Evolutionary conservation across 2,888 invertebrate species (phyloP).

Genomic region (Acanthoscelides obtectus): DNA sequence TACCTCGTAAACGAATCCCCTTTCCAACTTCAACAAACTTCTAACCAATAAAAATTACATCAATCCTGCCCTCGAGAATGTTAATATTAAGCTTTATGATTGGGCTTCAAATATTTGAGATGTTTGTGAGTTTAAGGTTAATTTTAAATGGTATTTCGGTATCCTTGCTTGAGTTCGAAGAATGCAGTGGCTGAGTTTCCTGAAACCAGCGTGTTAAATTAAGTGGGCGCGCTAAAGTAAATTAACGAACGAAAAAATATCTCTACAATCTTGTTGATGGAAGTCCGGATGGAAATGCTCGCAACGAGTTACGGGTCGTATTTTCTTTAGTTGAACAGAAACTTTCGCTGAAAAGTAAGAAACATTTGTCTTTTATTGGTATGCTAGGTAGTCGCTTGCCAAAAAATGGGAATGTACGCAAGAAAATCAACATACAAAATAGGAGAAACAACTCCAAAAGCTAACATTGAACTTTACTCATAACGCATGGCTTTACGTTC

Average conservation of each 20-base stretch:
- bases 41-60: not conserved
- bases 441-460: too few species aligned
- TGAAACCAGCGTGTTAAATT: not conserved
- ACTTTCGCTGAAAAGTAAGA: too few species aligned
- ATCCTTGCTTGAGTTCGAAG: not conserved
- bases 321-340: too few species aligned
- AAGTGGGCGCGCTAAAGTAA: not conserved
- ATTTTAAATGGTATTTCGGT: not conserved
- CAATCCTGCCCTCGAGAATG: not conserved
- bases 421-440: too few species aligned
- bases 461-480: too few species aligned
- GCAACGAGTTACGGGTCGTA: too few species aligned
- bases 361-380: too few species aligned
- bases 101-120: not conserved
- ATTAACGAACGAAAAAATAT: not conserved
- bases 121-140: not conserved
- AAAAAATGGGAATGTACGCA: too few species aligned
- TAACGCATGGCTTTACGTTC: too few species aligned
- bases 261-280: too few species aligned
- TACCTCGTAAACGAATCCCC: not conserved
- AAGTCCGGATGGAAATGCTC: too few species aligned
- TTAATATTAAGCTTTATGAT: not conserved
- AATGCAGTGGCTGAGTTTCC: not conserved
- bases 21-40: not conserved
- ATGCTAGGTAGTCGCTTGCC: too few species aligned